These are phyloP conservation scores for Pocota personata DNA, from an alignment of 2,888 invertebrate species.

Conservation along the genomic window DNA sequence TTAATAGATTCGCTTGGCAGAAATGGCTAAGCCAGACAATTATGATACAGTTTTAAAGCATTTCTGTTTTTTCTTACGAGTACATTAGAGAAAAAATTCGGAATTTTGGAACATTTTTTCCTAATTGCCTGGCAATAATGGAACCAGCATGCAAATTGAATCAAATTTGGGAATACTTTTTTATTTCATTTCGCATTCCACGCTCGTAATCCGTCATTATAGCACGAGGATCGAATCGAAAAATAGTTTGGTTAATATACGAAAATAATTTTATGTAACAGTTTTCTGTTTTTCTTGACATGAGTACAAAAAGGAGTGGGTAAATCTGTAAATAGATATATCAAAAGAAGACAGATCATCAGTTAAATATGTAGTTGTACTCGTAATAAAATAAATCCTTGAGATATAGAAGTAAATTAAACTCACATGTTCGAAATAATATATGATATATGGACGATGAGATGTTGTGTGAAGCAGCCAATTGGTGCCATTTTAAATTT, in stretches of 20 bases:
- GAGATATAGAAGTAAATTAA: neutral
- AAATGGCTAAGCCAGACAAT: neutral
- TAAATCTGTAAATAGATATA: neutral
- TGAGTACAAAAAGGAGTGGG: too few relatives aligned
- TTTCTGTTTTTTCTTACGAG: neutral
- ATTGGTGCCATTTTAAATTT: neutral
- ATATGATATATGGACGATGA: neutral
- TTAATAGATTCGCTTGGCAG: neutral
- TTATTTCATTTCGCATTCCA: constrained; percentile 8
- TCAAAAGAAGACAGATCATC: neutral
- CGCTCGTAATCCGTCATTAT: constrained; percentile 9
- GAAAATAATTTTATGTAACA: constrained; percentile 10
- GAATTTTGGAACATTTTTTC: neutral
- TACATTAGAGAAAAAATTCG: neutral
- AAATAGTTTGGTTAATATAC: neutral
- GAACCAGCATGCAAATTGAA: neutral
- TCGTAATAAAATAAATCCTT: neutral
- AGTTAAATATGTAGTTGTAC: neutral
- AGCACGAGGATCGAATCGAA: neutral
- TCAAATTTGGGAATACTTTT: neutral
- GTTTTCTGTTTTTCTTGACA: too few relatives aligned
- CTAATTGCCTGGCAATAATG: neutral
- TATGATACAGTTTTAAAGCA: neutral
- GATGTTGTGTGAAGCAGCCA: neutral
- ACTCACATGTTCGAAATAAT: neutral